Evolutionary conservation across 92 coral and sea anemone species (phyloP).

Genomic region (Porites divaricata): DNA sequence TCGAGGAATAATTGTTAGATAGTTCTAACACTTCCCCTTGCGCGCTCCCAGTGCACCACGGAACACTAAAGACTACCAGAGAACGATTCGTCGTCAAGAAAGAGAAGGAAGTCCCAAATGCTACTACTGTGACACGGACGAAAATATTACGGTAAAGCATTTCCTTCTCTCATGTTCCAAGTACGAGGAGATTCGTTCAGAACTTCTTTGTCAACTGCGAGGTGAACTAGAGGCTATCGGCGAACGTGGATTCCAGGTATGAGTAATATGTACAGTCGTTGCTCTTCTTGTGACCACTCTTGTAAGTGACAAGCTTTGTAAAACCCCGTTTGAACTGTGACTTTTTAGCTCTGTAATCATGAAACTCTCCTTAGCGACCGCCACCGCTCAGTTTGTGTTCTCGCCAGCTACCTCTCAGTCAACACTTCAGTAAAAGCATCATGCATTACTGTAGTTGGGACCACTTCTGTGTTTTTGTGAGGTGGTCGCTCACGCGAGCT

Average conservation of each 20-base stretch:
- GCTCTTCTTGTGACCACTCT: no score
- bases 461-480: no score
- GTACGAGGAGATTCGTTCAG: conserved; percentile 73
- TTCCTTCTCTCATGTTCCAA: conserved; percentile 84
- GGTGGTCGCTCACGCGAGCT: no score
- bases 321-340: no score
- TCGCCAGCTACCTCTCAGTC: no score
- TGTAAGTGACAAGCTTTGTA: no score
- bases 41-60: conserved; percentile 20
- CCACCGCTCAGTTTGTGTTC: no score
- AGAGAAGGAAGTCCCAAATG: conserved; percentile 88
- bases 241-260: conserved; percentile 73
- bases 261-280: background rate
- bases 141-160: conserved; percentile 81
- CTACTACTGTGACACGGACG: conserved; percentile 83
- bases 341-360: no score
- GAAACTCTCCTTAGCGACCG: no score
- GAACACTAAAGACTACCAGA: conserved; percentile 29
- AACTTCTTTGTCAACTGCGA: conserved; percentile 67
- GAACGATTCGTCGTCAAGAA: conserved; percentile 54
- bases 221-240: conserved; percentile 81
- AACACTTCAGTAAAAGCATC: no score
- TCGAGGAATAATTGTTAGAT: no score
- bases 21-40: background rate
- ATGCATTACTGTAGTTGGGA: no score